Evolutionary conservation across 1,140 invertebrate genomes (phyloP), one percentile per base, ranked within the genome.

Genomic region (Goniozus legneri): DNA sequence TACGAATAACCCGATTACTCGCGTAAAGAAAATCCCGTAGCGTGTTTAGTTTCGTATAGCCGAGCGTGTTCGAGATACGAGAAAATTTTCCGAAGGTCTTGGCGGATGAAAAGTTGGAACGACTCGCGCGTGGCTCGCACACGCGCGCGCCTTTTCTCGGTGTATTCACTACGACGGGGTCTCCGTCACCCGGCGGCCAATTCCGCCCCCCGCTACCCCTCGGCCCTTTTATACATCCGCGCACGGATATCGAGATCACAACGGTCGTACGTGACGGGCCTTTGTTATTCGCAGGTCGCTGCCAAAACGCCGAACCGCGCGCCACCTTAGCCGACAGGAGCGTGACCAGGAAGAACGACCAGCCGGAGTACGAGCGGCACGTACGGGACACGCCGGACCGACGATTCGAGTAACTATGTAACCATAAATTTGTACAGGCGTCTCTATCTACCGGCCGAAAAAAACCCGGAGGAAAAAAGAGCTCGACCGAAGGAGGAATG

Each of bases 271-370:
- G 24, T 31, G n/a, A n/a, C n/a, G n/a, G 22, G 13, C 30, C 14
- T 47, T 12, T 21, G 2, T 38, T 20, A 36, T 54, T 62, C 47
- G 2, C 48, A 67, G 65, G 61, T 3, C 18, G 30, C 20, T 60
- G 65, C 21, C 63, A 64, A 24, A 64, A 65, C 47, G 62, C 53
- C n/a, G 59, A 54, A 14, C 44, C 54, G 19, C 49, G 40, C 7
- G 47, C 47, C 14, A 36, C 39, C 8, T 42, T 42, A 24, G 45
- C 16, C 1, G 20, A 21, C 7, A 44, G 30, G 27, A 32, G 15
- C 3, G 13, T 24, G 1, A 18, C 18, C 8, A 15, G 35, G 38
- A 52, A 52, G 20, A 37, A 40, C 35, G 44, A 49, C 8, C 42
- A 24, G 22, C 33, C 37, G 19, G 48, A 34, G 12, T 54, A 62